Evolutionary conservation across 2,797 vertebrate genomes (phyloP).

Genomic region (Perodicticus potto): DNA sequence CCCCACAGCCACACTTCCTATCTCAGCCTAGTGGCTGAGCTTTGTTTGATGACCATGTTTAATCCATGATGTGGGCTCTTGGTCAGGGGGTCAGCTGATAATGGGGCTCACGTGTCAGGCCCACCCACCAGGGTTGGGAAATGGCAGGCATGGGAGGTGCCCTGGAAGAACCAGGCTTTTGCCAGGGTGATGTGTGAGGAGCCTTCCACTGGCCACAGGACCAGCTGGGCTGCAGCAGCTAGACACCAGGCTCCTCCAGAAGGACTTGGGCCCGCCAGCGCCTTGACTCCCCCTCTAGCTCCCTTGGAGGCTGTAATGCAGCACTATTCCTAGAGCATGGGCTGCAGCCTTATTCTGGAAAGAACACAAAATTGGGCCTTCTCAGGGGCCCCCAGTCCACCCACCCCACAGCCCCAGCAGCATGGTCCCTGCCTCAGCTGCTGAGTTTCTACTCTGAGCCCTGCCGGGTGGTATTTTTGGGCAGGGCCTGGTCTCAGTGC

Average conservation of each 20-base stretch:
- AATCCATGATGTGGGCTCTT: fast-evolving
- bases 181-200: too few relatives aligned
- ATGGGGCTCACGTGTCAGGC: background rate
- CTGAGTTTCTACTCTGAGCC: background rate
- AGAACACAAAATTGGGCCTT: background rate
- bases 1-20: background rate
- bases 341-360: background rate
- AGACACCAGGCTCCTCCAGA: background rate
- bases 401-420: fast-evolving
- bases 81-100: background rate
- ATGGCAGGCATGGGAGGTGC: background rate
- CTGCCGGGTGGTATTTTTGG: background rate
- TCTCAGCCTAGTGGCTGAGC: background rate
- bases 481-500: background rate
- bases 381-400: background rate
- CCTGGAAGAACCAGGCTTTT: fast-evolving
- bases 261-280: background rate
- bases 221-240: background rate
- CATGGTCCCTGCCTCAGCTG: background rate
- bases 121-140: background rate
- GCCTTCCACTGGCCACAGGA: background rate
- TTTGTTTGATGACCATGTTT: fast-evolving
- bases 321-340: background rate
- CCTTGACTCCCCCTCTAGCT: background rate
- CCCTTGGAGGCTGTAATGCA: background rate